These are phyloP conservation scores for Rallus crepitans DNA, from an alignment of 2,797 vertebrate species.

Conservation along the genomic window DNA sequence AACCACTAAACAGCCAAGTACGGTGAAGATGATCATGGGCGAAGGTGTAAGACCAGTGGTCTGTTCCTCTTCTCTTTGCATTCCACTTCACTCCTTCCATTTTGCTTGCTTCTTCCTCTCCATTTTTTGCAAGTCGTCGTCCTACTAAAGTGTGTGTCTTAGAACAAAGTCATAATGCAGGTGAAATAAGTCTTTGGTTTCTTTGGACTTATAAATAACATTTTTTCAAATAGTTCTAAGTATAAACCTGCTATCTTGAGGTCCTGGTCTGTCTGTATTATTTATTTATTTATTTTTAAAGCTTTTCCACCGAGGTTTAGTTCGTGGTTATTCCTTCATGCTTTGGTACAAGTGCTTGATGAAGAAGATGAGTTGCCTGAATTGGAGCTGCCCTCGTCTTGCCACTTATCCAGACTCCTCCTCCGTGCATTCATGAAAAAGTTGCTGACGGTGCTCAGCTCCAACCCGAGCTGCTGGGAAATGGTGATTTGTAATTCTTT, in stretches of 20 bases:
- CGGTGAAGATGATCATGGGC: slow-evolving; percentile 79
- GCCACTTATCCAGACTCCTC: slow-evolving; percentile 98
- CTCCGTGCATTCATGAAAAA: slow-evolving; percentile 99
- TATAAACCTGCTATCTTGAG: slow-evolving; percentile 90
- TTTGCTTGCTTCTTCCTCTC: slow-evolving; percentile 26
- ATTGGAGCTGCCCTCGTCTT: slow-evolving; percentile 93
- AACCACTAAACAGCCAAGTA: slow-evolving; percentile 84
- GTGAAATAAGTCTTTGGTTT: slow-evolving; percentile 99
- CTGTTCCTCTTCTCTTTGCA: slow-evolving; percentile 53
- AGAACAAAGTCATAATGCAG: slow-evolving; percentile 92
- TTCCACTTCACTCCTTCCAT: slow-evolving; percentile 15
- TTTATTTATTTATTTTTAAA: slow-evolving; percentile 87
- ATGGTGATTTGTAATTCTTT: slow-evolving; percentile 99
- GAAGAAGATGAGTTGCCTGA: slow-evolving; percentile 88
- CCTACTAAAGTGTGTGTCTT: slow-evolving; percentile 89
- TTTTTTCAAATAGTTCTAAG: slow-evolving; percentile 86
- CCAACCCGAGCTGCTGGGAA: slow-evolving; percentile 97
- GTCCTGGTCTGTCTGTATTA: slow-evolving; percentile 89
- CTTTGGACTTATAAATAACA: slow-evolving; percentile 99
- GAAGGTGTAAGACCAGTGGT: slow-evolving; percentile 87
- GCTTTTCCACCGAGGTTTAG: slow-evolving; percentile 99
- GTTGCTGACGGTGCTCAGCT: slow-evolving; percentile 99
- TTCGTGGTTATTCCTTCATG: slow-evolving; percentile 91
- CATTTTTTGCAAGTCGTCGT: slow-evolving; percentile 85
- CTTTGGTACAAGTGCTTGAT: slow-evolving; percentile 98